Conservation (phyloP, 2,797 vertebrate genomes). For the Antennarius maculatus region DNA sequence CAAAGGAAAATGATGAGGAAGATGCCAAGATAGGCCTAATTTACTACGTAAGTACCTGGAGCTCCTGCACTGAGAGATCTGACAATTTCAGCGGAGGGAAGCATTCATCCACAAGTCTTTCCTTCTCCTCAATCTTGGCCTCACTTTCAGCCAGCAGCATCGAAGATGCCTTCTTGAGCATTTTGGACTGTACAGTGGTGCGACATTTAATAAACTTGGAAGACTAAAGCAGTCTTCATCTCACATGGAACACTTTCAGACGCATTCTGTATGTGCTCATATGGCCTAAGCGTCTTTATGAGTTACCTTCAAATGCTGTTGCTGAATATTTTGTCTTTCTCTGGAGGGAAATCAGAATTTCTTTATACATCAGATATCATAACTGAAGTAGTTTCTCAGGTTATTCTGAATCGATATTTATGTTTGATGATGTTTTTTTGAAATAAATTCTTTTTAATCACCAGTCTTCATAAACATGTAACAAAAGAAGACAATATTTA, state of each 20-base stretch:
- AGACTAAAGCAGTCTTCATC: neutral
- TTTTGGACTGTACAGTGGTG: constrained; percentile 66
- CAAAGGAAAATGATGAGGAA: constrained; percentile 13
- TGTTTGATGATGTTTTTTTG: neutral
- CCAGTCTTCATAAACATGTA: constrained; percentile 69
- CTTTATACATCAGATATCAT: neutral
- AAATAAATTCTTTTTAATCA: constrained; percentile 58
- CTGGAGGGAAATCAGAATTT: constrained; percentile 51
- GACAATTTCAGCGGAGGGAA: constrained; percentile 68
- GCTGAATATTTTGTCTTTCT: constrained; percentile 79
- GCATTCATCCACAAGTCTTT: constrained; percentile 61
- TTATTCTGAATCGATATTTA: neutral
- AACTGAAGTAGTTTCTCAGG: neutral
- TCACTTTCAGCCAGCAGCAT: constrained; percentile 73
- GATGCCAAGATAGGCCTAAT: neutral
- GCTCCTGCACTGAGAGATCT: constrained; percentile 72
- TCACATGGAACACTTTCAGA: neutral
- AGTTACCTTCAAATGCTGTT: constrained; percentile 77
- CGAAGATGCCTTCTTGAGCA: constrained; percentile 76
- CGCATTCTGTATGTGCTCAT: neutral
- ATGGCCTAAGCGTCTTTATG: neutral
- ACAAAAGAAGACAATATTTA: constrained; percentile 22
- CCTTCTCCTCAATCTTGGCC: constrained; percentile 64
- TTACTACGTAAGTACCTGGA: constrained; percentile 64
- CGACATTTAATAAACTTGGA: neutral